Evolutionary conservation across 2,888 invertebrate species (phyloP), one percentile per base, ranked within the genome.

Genomic region (Eurytoma adleriae): DNA sequence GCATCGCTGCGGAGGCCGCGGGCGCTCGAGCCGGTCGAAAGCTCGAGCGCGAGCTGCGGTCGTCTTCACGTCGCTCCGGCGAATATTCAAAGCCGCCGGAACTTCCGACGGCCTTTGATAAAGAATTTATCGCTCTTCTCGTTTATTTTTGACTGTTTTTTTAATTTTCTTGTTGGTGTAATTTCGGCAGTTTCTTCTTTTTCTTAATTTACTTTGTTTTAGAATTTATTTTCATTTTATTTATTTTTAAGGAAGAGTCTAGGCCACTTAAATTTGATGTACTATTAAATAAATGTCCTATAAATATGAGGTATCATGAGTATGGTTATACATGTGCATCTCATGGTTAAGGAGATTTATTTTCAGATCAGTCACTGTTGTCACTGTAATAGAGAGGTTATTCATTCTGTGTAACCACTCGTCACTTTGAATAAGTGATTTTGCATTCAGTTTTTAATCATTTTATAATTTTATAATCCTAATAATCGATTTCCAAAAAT

Each of bases 1-100:
- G 73, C 52, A 73, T 30, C n/a, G 27, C 62, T 74, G 62, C 59
- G 71, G 78, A 52, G 66, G 48, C 68, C 52, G 52, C 48, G 14
- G 54, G 20, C 59, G 52, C 48, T 20, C 18, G 67, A 64, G 54
- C 50, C 18, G 30, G 5, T 12, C 18, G 16, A 61, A 7, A 40
- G 16, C 50, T 27, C 48, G 13, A 12, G 20, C 48, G 20, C 48
- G 62, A 18, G 48, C 64, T 40, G 48, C 64, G 64, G 30, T 40
- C 18, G 10, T 14, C 16, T 64, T 4, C 5, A 62, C 24, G 12
- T n/a, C 13, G 5, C 13, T 4, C 20, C 13, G 14, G 40, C 5
- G 40, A 40, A 40, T 40, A 40, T 24, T 61, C 24, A 61, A 61
- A 61, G 2, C 54, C n/a, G 54, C 54, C n/a, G 54, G n/a, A 54